Conservation (phyloP, 2,797 vertebrate species). For the Chrysocyon brachyurus region DNA sequence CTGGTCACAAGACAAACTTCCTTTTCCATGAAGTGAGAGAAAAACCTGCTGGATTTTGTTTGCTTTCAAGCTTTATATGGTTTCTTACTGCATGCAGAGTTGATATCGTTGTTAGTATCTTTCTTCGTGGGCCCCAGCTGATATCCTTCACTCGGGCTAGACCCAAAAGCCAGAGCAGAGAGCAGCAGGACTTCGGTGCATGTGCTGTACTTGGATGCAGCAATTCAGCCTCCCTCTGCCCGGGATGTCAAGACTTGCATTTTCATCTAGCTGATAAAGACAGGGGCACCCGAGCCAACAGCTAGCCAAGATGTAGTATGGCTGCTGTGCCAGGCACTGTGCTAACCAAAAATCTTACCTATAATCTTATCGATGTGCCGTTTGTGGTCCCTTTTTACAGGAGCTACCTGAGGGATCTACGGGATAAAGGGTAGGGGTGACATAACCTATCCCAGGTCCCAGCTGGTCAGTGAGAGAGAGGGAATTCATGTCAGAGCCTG, state of each 20-base stretch:
- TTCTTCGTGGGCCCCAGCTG: background rate
- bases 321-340: background rate
- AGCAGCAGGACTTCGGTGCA: background rate
- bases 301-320: background rate
- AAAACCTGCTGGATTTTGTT: slow-evolving; percentile 23
- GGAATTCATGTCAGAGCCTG: slow-evolving; percentile 22
- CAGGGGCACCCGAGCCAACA: background rate
- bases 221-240: background rate
- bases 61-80: background rate
- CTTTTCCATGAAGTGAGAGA: slow-evolving; percentile 30
- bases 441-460: background rate
- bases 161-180: background rate
- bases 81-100: background rate
- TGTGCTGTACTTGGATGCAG: background rate
- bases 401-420: background rate
- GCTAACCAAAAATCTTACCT: background rate
- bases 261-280: background rate
- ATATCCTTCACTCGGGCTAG: background rate
- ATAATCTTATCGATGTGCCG: background rate
- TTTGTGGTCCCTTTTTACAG: background rate
- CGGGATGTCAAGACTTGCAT: background rate
- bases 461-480: background rate
- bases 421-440: background rate
- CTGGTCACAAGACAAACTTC: slow-evolving; percentile 64
- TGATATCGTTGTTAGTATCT: background rate